Evolutionary conservation across 2,888 invertebrate genomes (phyloP).

Genomic region (Phyllotreta striolata): DNA sequence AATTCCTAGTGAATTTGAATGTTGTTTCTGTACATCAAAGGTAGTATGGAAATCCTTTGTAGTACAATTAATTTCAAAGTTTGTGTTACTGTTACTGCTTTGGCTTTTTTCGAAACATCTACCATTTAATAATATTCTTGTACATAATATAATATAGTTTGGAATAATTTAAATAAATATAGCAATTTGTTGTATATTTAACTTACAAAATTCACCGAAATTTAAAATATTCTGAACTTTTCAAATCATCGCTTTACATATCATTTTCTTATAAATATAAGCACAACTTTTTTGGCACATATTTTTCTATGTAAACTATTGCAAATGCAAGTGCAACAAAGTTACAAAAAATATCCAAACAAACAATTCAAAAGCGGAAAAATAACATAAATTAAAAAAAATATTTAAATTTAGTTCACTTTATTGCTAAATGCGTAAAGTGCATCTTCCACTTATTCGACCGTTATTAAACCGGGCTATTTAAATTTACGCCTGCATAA

Average conservation of each 20-base stretch:
- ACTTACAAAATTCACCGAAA: no score
- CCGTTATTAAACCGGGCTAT: not conserved
- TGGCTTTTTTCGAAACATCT: not conserved
- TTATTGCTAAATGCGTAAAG: conserved; percentile 1
- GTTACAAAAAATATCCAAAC: no score
- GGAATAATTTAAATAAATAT: no score
- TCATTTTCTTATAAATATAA: no score
- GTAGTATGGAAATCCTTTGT: conserved; percentile 62
- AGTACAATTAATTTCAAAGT: conserved; percentile 8
- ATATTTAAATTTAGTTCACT: not conserved
- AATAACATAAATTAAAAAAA: no score
- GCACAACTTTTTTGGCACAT: no score
- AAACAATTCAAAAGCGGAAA: no score
- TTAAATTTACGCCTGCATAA: conserved; percentile 13
- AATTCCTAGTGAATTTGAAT: conserved; percentile 92
- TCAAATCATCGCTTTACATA: no score
- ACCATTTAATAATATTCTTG: not conserved
- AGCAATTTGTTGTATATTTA: no score
- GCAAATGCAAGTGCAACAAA: no score
- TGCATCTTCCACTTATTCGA: conserved; percentile 5
- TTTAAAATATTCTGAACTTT: no score
- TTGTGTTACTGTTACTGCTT: conserved; percentile 27
- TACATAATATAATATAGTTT: not conserved
- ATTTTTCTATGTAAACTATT: no score
- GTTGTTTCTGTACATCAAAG: conserved; percentile 97